Percentiles rank a stretch among this genome's conserved stretches.
Evolutionary conservation across 2,113 vertebrate species (phyloP).

Genomic region (Todiramphus saurophagus): DNA sequence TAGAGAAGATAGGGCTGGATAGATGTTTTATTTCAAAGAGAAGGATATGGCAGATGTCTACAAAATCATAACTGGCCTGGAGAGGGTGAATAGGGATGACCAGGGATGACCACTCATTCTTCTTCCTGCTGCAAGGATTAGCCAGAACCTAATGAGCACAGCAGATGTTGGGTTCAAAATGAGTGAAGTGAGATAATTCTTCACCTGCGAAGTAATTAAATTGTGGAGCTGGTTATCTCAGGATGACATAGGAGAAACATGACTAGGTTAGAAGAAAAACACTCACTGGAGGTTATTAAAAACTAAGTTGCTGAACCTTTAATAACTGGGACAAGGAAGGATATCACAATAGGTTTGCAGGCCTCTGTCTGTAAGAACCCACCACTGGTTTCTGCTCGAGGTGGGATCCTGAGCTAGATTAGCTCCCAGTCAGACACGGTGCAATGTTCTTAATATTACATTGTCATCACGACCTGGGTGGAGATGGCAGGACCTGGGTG

Average conservation of each 20-base stretch:
- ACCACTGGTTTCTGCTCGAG: background rate
- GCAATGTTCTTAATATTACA: background rate
- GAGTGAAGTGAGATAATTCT: background rate
- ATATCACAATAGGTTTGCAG: background rate
- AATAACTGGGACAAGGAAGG: background rate
- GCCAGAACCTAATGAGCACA: background rate
- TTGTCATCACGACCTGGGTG: background rate
- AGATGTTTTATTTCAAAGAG: background rate
- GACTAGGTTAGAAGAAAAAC: background rate
- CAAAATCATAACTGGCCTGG: background rate
- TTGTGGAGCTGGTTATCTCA: background rate
- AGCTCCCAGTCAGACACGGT: rapidly evolving
- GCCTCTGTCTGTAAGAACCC: background rate
- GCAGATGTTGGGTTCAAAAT: background rate
- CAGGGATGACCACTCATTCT: background rate
- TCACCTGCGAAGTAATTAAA: background rate
- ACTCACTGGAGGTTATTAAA: rapidly evolving
- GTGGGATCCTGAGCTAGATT: background rate
- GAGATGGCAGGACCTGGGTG: background rate
- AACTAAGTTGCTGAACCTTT: background rate
- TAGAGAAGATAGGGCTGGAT: background rate
- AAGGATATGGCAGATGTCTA: background rate
- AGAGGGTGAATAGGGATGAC: background rate
- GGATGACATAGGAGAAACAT: background rate
- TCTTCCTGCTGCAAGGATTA: background rate